Conservation (phyloP, 2,888 invertebrate genomes). For the Drosophila pseudotalamancana region DNA sequence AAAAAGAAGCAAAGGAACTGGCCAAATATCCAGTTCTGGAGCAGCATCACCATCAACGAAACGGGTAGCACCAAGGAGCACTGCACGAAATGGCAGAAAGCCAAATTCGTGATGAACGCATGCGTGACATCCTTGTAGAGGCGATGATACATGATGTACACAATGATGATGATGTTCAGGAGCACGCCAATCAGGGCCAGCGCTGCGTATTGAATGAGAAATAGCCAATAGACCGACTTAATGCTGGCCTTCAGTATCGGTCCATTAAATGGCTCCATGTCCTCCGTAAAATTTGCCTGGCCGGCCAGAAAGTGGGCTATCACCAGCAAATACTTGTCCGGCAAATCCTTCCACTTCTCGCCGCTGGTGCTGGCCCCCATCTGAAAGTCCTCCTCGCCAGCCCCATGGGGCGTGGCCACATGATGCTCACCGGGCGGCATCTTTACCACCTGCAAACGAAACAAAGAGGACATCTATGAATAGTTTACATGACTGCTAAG, state of each 20-base stretch:
- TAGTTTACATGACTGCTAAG: slow-evolving; percentile 22
- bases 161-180: slow-evolving; percentile 87
- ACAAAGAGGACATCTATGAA: slow-evolving; percentile 13
- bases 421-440: slow-evolving; percentile 66
- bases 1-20: slow-evolving; percentile 89
- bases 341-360: slow-evolving; percentile 79
- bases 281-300: slow-evolving; percentile 79
- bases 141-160: slow-evolving; percentile 85
- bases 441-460: slow-evolving; percentile 53
- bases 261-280: slow-evolving; percentile 85
- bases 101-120: slow-evolving; percentile 88
- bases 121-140: slow-evolving; percentile 88
- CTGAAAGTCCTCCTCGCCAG: slow-evolving; percentile 44
- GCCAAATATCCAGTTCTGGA: slow-evolving; percentile 90
- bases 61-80: slow-evolving; percentile 89
- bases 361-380: slow-evolving; percentile 60
- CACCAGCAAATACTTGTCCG: slow-evolving; percentile 81
- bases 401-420: slow-evolving; percentile 27
- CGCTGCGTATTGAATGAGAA: slow-evolving; percentile 87
- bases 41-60: slow-evolving; percentile 88
- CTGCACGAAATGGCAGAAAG: slow-evolving; percentile 88
- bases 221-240: slow-evolving; percentile 86
- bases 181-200: slow-evolving; percentile 86
- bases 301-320: slow-evolving; percentile 81
- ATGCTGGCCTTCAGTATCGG: slow-evolving; percentile 87